Evolutionary conservation across 2,888 invertebrate genomes (phyloP).

Genomic region (Protonemura montana): DNA sequence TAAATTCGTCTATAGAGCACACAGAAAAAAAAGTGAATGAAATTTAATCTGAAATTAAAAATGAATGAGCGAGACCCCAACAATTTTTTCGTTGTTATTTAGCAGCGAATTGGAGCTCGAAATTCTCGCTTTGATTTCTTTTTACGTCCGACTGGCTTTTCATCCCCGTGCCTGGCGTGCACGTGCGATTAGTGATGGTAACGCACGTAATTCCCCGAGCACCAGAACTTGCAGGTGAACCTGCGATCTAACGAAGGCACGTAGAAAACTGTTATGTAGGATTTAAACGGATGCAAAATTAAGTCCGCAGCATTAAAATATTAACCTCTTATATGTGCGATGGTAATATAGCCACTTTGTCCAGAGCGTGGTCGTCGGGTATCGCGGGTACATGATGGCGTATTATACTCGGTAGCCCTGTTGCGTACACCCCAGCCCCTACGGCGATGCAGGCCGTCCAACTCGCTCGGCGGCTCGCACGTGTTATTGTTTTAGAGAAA

Average conservation of each 20-base stretch:
- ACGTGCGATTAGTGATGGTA: neutral
- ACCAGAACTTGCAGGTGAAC: neutral
- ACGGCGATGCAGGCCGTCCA: neutral
- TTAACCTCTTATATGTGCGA: constrained; percentile 13
- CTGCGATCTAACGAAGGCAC: neutral
- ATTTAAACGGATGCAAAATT: constrained; percentile 21
- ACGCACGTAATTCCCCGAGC: neutral
- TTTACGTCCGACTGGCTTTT: neutral
- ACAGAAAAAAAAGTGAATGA: neutral
- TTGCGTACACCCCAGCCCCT: neutral
- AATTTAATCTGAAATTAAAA: neutral
- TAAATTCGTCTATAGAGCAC: neutral
- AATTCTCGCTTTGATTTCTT: neutral
- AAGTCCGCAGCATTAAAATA: constrained; percentile 30
- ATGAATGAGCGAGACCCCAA: neutral
- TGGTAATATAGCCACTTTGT: neutral
- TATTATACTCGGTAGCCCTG: neutral
- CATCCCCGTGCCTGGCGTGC: neutral
- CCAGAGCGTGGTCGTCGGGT: neutral
- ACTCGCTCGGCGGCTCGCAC: neutral
- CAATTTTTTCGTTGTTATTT: neutral
- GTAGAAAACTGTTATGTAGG: constrained; percentile 15
- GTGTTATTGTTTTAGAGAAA: constrained; percentile 9
- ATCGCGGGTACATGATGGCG: neutral
- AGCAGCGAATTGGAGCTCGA: neutral